These are phyloP conservation scores for Callaeas wilsoni DNA, from an alignment of 2,113 vertebrate species.

Conservation along the genomic window DNA sequence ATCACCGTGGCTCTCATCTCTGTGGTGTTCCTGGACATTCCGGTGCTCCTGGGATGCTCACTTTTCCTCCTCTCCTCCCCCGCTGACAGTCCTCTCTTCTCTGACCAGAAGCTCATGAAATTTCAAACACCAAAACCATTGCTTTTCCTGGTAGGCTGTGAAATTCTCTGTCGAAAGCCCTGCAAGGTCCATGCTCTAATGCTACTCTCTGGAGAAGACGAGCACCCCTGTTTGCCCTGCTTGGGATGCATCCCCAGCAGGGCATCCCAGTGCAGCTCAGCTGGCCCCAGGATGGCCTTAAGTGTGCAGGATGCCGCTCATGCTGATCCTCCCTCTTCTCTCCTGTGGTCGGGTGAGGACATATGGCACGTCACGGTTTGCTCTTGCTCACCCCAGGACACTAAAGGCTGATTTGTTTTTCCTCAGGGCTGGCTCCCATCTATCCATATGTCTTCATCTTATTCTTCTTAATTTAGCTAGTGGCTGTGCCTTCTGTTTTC, in stretches of 20 bases:
- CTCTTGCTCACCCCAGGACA: conserved; percentile 36
- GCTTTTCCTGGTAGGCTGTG: background rate
- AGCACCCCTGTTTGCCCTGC: background rate
- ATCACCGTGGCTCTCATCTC: background rate
- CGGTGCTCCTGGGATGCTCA: fast-evolving
- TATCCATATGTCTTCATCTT: conserved; percentile 50
- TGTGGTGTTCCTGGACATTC: background rate
- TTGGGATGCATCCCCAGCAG: background rate
- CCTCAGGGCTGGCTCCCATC: conserved; percentile 12
- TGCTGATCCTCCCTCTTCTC: background rate
- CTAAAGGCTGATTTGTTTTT: conserved; percentile 42
- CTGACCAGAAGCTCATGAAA: background rate
- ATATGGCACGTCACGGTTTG: background rate
- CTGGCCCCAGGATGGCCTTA: background rate
- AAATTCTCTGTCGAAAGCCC: background rate
- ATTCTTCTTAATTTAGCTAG: conserved; percentile 56
- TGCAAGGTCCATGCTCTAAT: background rate
- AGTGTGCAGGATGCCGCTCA: background rate
- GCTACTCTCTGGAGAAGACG: background rate
- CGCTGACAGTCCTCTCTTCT: fast-evolving
- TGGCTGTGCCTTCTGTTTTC: conserved; percentile 63
- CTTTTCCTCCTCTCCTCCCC: background rate
- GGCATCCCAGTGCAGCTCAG: background rate
- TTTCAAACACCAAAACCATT: background rate
- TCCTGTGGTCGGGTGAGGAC: background rate